Base-by-base conservation (phyloP, 2,888 invertebrate species). In the Mythimna loreyi region DNA sequence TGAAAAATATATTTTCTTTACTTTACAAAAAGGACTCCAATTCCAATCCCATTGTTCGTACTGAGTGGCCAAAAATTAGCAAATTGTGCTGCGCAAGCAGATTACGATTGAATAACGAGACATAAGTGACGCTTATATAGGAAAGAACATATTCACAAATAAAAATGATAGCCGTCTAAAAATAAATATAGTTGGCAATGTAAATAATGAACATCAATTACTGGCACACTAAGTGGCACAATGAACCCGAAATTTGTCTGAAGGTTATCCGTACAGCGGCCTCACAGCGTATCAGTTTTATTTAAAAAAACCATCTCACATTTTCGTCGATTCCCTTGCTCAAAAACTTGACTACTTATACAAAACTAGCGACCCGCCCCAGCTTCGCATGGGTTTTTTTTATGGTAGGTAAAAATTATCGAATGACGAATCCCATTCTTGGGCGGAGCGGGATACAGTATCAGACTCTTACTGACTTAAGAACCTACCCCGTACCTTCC, bases 161-260 rank as follows among this genome's bases (percentile, higher is more conserved):
- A 57, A 40, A 57, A 55, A 45, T 55, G 21, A 8, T 36, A 45
- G n/a, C 56, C 13, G 28, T 50, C 30, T 30, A 25, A 30, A 68
- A 65, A 74, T 52, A 66, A 68, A 60, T 30, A 23, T 47, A 16
- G 49, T 63, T 47, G 53, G 21, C 33, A 53, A 78, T 63, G 23
- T 67, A 55, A 73, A 53, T 64, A 66, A 68, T 78, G 43, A 57
- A 75, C 64, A 63, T 57, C 69, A 58, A 85, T 84, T 86, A 80
- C 21, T 56, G 61, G 64, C 72, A 40, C 61, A 21, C 55, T 80
- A 87, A 86, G 68, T 86, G 82, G 70, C 59, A 60, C 81, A 77
- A 86, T 86, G 85, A 85, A 82, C 73, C 75, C 73, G 80, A 82
- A 86, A 85, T 85, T 81, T 50, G 80, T 80, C 63, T 84, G 85